These are phyloP conservation scores for Drosophila biarmipes DNA, from an alignment of 1,140 invertebrate genomes.

Conservation along the genomic window DNA sequence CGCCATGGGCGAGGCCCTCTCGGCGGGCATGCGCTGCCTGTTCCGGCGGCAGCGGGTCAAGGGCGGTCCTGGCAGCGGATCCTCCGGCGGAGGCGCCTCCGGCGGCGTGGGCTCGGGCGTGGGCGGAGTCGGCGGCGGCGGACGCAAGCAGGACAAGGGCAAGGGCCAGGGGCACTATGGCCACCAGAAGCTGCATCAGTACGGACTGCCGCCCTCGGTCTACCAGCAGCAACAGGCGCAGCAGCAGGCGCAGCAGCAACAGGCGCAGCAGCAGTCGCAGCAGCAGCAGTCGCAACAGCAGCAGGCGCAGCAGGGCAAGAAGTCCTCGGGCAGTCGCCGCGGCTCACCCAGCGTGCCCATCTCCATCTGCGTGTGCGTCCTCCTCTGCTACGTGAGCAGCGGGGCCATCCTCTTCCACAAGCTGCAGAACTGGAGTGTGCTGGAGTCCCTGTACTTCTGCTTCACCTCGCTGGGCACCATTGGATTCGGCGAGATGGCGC, in stretches of 20 bases:
- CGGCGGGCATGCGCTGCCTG: constrained; percentile 79
- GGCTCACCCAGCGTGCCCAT: constrained; percentile 89
- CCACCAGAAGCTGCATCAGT: constrained; percentile 61
- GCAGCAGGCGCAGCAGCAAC: constrained; percentile 42
- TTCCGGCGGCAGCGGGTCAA: constrained; percentile 71
- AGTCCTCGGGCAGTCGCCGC: constrained; percentile 19
- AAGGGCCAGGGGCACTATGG: constrained; percentile 48
- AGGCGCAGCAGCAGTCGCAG: constrained; percentile 42
- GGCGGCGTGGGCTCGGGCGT: constrained; percentile 13
- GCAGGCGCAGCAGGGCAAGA: constrained; percentile 39
- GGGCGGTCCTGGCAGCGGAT: constrained; percentile 28
- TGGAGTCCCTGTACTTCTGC: constrained; percentile 97
- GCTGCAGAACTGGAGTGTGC: constrained; percentile 94
- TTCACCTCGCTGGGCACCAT: constrained; percentile 96
- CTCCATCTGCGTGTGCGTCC: constrained; percentile 94
- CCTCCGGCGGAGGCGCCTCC: constrained; percentile 13
- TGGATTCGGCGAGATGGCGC: constrained; percentile 93
- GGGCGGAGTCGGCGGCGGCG: constrained; percentile 3
- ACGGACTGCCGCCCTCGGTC: constrained; percentile 53
- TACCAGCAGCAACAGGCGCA: constrained; percentile 60
- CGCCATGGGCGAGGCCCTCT: constrained; percentile 91
- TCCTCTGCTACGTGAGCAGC: constrained; percentile 94
- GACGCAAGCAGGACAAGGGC: constrained; percentile 43
- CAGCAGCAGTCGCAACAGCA: constrained; percentile 34
- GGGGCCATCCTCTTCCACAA: constrained; percentile 96